Base-by-base conservation (phyloP, 2,113 vertebrate species). In the Chaetodon trifascialis region DNA sequence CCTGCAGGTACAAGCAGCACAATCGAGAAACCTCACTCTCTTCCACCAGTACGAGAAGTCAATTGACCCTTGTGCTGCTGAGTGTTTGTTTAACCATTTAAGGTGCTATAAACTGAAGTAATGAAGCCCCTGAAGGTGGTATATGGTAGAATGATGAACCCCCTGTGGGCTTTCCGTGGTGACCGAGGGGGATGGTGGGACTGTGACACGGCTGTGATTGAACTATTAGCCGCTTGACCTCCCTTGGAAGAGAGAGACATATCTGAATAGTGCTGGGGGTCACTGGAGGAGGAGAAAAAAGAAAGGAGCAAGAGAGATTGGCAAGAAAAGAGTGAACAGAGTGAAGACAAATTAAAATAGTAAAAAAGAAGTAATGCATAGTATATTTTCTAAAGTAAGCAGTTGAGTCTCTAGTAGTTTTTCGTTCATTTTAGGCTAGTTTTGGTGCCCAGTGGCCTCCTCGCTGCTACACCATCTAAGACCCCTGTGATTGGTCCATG, bases 181-280 rank as follows among this genome's bases (percentile, higher is more conserved):
- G 76, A 89, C 88, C 21, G 71, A 76, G 76, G 89, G 82, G 92
- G 91, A 63, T 81, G 88, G 96, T 95, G 94, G 91, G 95, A 94
- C 94, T 93, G 95, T 97, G 96, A 97, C 96, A 97, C 95, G 91
- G 95, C 97, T 96, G 96, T 97, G 96, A 97, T 97, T 97, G 97
- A 97, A 96, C 96, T 95, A 97, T 98, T 98, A 97, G 96, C 94
- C 73, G 94, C 96, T 96, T 97, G 96, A 97, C 97, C 96, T 96
- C 96, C 79, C 87, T 95, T 85, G 94, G 94, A 93, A 94, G 95
- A 92, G 94, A 95, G 94, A 95, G 95, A 95, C 89, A 79, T 0
- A 89, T 94, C 94, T 96, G 95, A 96, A 97, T 95, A 93, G 86
- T 17, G 93, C 92, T 90, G 93, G 94, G 95, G 96, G 96, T 97